These are phyloP conservation scores for Heterohyrax brucei DNA, from an alignment of 2,797 vertebrate genomes.

Conservation along the genomic window DNA sequence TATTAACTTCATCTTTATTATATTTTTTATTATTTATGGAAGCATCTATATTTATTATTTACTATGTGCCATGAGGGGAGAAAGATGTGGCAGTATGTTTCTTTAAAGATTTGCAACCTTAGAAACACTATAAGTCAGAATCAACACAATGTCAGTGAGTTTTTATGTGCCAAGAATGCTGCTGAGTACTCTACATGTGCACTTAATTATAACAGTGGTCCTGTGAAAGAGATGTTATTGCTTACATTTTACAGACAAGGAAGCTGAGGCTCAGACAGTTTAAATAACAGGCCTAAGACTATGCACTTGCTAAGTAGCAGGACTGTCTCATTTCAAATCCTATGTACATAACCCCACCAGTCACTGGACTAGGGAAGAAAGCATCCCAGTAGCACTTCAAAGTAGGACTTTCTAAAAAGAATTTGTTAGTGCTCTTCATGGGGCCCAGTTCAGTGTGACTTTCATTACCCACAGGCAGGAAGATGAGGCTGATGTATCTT, in stretches of 20 bases:
- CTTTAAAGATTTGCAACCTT: no score
- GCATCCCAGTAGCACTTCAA: background rate
- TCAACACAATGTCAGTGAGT: no score
- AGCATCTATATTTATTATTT: background rate
- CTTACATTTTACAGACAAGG: slow-evolving; percentile 21
- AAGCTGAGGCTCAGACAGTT: slow-evolving; percentile 31
- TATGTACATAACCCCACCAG: background rate
- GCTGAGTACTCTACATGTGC: background rate
- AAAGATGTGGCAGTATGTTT: no score
- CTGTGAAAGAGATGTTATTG: background rate
- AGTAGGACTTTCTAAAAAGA: slow-evolving; percentile 2
- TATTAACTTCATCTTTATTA: background rate
- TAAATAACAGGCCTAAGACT: background rate
- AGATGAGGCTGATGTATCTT: background rate
- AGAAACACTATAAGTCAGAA: no score
- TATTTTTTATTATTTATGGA: slow-evolving; percentile 34
- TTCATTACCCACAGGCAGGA: background rate
- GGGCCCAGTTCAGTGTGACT: background rate
- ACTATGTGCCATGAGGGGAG: background rate
- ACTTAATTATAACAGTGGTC: slow-evolving; percentile 9
- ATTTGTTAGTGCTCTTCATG: background rate
- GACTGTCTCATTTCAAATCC: slow-evolving; percentile 7
- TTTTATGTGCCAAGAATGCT: background rate
- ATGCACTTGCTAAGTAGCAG: background rate
- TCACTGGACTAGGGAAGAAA: background rate